Evolutionary conservation across 92 coral and sea anemone genomes (phyloP), one percentile per base, ranked within the genome.

Genomic region (Zoanthus solanderi): DNA sequence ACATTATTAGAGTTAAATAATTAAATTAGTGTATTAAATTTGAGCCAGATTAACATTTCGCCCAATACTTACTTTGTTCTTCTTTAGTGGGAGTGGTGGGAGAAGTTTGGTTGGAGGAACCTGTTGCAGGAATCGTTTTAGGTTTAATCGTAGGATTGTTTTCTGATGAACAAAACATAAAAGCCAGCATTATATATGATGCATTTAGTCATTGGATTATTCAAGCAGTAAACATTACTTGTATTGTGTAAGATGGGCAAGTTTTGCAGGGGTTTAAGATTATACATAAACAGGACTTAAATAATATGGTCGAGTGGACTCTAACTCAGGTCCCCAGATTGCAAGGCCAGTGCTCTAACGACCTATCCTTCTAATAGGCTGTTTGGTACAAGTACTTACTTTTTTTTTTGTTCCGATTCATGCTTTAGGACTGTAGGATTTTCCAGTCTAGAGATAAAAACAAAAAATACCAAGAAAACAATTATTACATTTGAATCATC

Each of bases 71-170:
- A 88, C 91, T 81, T 80, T 87, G 69, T 88, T 88, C 87, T 32
- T 79, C 68, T 88, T 79, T 88, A 72, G 87, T 81, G 71, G 87
- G 83, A 58, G 91, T 88, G 86, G 73, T 88, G 86, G 90, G 79
- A 79, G 83, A 73, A 34, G 89, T 86, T 86, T 78, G 72, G 75
- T 69, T 69, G 72, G 84, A 78, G 84, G 72, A 78, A 58, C 84
- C 84, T 31, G 84, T 23, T 78, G 84, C 84, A 78, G 45, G 84
- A 34, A 2, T 78, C 60, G 84, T 78, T 78, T 78, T 44, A 78
- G 75, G 75, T 69, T 69, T 30, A 69, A 69, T 30, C n/a, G 75
- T 30, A 11, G 75, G 75, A 75, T 75, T 75, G 63, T 75, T 75
- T 75, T 29, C 79, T 75, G 79, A 29, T 75, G 79, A 29, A 77